Conservation (phyloP, 1,140 invertebrate genomes). For the Platyura marginata region DNA sequence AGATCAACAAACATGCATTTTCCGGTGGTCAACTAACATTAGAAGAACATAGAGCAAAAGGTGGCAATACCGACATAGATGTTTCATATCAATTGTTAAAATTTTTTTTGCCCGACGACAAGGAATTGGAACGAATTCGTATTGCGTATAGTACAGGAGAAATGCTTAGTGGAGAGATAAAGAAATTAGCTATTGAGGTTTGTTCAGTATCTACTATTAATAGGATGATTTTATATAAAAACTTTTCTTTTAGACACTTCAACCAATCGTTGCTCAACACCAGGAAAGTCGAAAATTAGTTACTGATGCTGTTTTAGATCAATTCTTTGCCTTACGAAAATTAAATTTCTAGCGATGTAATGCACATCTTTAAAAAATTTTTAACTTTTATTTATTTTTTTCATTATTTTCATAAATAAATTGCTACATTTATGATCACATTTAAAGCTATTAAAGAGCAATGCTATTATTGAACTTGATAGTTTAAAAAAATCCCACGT, state of each 20-base stretch:
- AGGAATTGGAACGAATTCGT: conserved; percentile 62
- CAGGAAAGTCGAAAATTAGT: conserved; percentile 62
- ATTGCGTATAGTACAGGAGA: conserved; percentile 75
- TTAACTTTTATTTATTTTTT: background rate
- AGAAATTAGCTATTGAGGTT: conserved; percentile 82
- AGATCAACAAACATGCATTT: conserved; percentile 97
- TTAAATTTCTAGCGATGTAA: conserved; percentile 34
- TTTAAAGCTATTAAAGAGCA: no score
- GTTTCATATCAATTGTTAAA: conserved; percentile 89
- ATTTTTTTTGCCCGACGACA: conserved; percentile 94
- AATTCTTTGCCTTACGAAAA: conserved; percentile 72
- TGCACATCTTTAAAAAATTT: background rate
- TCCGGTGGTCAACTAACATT: conserved; percentile 87
- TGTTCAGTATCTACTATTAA: no score
- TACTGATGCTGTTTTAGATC: conserved; percentile 68
- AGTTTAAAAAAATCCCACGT: no score
- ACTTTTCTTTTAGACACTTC: no score
- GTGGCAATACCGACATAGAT: conserved; percentile 93
- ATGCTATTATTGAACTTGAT: no score
- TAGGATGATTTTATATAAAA: no score
- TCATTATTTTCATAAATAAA: background rate
- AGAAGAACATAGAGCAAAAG: conserved; percentile 78
- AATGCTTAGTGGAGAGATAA: conserved; percentile 85
- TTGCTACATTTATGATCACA: no score
- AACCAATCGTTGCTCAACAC: conserved; percentile 63